These are phyloP conservation scores for Prosopocoilus inquinatus DNA, from an alignment of 2,888 invertebrate species.

Conservation along the genomic window DNA sequence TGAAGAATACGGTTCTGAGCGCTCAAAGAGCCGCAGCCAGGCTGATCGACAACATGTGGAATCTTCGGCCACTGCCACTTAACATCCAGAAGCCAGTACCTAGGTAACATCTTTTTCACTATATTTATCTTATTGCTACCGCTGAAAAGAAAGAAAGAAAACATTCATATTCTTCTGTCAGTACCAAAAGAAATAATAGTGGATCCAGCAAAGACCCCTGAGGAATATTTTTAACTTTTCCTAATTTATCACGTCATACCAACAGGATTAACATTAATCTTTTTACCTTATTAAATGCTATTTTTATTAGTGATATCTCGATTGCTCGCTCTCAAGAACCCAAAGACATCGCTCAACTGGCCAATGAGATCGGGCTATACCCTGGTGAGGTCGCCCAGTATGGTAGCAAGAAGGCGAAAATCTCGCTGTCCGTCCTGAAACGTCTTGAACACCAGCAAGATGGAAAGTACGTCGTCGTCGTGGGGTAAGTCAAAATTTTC, in stretches of 20 bases:
- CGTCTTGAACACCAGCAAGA: conserved; percentile 65
- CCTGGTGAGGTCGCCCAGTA: conserved; percentile 83
- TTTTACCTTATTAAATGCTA: neutral
- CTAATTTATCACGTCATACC: too few species aligned
- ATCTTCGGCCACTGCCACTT: conserved; percentile 65
- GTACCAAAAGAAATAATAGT: neutral
- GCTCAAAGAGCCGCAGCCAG: conserved; percentile 65
- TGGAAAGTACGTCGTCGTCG: conserved; percentile 94
- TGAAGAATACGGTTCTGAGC: conserved; percentile 90
- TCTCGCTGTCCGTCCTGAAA: conserved; percentile 73
- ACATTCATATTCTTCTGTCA: neutral
- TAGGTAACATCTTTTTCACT: conserved; percentile 60
- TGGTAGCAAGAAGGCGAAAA: conserved; percentile 93
- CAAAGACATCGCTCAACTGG: conserved; percentile 75
- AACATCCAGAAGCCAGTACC: conserved; percentile 73
- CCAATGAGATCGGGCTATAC: conserved; percentile 80
- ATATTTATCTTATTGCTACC: too few species aligned
- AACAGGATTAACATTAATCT: too few species aligned
- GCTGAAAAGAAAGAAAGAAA: neutral
- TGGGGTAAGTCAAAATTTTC: conserved; percentile 65
- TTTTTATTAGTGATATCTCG: conserved; percentile 71
- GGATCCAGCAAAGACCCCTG: neutral
- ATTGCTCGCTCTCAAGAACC: conserved; percentile 87
- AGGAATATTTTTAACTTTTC: neutral
- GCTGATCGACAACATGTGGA: conserved; percentile 66